Evolutionary conservation across 2,888 invertebrate genomes (phyloP), one percentile per base, ranked within the genome.

Genomic region (Brachyptera risi): DNA sequence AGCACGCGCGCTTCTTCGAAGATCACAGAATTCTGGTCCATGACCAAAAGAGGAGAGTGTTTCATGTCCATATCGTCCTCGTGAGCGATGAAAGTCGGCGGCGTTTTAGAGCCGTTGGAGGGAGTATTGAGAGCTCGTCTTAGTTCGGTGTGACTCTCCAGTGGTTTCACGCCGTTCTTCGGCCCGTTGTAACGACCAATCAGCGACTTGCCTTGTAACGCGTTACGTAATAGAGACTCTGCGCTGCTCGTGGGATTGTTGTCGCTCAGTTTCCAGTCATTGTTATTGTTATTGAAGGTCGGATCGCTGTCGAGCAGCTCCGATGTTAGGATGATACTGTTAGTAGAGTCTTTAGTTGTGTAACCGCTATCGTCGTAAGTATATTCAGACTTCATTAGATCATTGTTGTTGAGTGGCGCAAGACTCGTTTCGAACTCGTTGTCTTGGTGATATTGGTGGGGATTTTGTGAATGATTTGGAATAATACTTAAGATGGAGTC

Each of bases 241-340:
- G 88, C 76, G 3, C 78, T 76, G 47, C 66, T 67, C 27, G 66
- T 68, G 68, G 70, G 15, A 68, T 70, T 64, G 59, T 66, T 65
- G 71, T 87, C 89, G 74, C 88, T 86, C 72, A 89, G 85, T 60
- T 86, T 85, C 72, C 87, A 80, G 73, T 88, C 88, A 87, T 89
- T 89, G 73, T 90, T 89, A 74, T 90, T 90, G 74, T 90, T 89
- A 72, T 89, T 90, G 70, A 88, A 85, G 72, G 83, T 82, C 75
- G 80, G 31, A 15, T 49, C 40, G n/a, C 37, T 23, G 23, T n/a
- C 56, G 27, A 58, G 49, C 24, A 50, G 37, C 11, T 44, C 35
- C 3, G 26, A 44, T n/a, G 40, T 60, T 37, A 58, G 63, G 60
- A 71, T 66, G 56, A 66, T 19, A 66, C 69, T 68, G 68, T 65